Conservation (phyloP, 2,888 invertebrate species). For the Gymnocheta viridis region DNA sequence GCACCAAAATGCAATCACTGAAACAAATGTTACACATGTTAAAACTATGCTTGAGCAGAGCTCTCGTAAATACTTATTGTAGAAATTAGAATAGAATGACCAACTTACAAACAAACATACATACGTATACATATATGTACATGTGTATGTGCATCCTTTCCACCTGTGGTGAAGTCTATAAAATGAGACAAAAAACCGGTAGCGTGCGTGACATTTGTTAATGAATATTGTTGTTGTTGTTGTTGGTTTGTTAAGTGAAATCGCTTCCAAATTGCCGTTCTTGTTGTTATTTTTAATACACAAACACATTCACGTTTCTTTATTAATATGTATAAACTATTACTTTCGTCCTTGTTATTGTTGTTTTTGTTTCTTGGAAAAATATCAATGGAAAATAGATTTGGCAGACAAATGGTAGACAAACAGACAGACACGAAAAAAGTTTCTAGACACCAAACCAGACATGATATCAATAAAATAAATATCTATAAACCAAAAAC, state of each 20-base stretch:
- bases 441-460: constrained; percentile 54
- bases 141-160: neutral
- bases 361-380: constrained; percentile 38
- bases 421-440: constrained; percentile 18
- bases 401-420: constrained; percentile 67
- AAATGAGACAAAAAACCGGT: constrained; percentile 18
- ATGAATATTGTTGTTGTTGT: constrained; percentile 2
- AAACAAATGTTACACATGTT: too few species aligned
- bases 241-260: neutral
- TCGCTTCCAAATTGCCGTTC: neutral
- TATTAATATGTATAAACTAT: constrained; percentile 33
- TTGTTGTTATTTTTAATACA: constrained; percentile 1
- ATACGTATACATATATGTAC: neutral
- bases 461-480: constrained; percentile 57
- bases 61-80: too few species aligned
- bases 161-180: neutral
- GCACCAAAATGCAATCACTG: too few species aligned
- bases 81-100: too few species aligned
- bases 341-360: constrained; percentile 9
- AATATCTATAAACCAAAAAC: constrained; percentile 44
- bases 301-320: neutral
- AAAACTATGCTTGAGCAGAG: too few species aligned
- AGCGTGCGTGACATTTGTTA: constrained; percentile 61
- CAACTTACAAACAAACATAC: too few species aligned
- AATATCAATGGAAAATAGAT: constrained; percentile 51